phyloP scores from a whole-genome alignment of 2,113 vertebrate genomes.

The Saguinus imperator region DNA sequence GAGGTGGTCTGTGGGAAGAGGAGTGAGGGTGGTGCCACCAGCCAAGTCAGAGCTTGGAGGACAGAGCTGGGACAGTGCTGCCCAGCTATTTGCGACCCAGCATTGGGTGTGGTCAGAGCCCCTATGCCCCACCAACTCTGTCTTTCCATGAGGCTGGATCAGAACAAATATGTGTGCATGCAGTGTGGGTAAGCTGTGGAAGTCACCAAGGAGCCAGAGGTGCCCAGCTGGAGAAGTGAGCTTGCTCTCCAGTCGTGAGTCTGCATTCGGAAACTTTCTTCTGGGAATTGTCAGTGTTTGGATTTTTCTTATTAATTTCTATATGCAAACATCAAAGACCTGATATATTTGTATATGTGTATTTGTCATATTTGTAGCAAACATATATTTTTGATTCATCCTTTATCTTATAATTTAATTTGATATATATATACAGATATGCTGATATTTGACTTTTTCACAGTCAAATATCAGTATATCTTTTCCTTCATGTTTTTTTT shows the following conservation, averaged over 20 bases:
- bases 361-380: not conserved
- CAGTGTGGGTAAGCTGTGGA: too few species aligned
- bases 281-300: accelerated
- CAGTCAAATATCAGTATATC: not conserved
- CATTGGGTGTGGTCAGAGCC: too few species aligned
- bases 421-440: not conserved
- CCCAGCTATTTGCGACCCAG: accelerated
- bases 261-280: too few species aligned
- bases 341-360: too few species aligned
- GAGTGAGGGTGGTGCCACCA: accelerated
- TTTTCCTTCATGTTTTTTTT: not conserved
- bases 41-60: not conserved
- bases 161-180: not conserved
- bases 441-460: too few species aligned
- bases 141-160: not conserved
- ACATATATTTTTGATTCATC: not conserved
- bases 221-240: accelerated
- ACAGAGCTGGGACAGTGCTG: too few species aligned
- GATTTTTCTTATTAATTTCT: not conserved
- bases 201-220: not conserved
- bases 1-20: too few species aligned
- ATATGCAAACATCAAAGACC: not conserved
- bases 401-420: not conserved
- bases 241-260: not conserved
- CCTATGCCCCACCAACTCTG: not conserved